These are phyloP conservation scores for Chloropsis cyanopogon DNA, from an alignment of 2,113 vertebrate genomes.

Conservation along the genomic window DNA sequence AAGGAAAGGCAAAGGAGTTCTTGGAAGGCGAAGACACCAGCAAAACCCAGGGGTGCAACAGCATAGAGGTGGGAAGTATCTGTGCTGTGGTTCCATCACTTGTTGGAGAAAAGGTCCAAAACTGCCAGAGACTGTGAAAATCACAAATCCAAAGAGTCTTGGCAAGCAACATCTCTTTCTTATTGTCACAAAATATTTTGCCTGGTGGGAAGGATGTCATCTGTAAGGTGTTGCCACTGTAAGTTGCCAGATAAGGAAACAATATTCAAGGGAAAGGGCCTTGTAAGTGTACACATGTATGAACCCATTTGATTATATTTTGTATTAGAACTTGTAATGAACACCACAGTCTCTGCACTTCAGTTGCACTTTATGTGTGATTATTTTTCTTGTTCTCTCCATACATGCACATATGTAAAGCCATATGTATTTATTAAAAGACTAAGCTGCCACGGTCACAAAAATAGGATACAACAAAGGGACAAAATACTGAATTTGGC, in stretches of 20 bases:
- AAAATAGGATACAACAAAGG: background rate
- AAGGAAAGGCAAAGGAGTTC: background rate
- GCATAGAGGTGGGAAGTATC: background rate
- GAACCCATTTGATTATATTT: background rate
- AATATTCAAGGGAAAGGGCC: background rate
- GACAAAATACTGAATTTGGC: background rate
- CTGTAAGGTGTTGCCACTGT: background rate
- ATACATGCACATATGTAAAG: background rate
- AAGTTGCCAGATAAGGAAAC: background rate
- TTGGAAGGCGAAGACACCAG: background rate
- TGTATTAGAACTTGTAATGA: background rate
- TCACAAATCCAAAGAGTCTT: background rate
- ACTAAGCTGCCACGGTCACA: background rate
- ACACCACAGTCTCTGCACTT: background rate
- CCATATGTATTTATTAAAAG: background rate
- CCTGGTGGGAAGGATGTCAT: background rate
- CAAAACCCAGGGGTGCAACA: background rate
- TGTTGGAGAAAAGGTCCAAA: background rate
- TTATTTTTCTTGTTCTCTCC: background rate
- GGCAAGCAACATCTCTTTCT: background rate
- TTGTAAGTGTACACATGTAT: fast-evolving
- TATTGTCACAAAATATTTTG: background rate
- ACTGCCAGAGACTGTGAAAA: background rate
- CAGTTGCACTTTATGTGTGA: background rate
- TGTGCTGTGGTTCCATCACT: background rate